These are phyloP conservation scores for Stegana nigrithorax DNA, from an alignment of 2,888 invertebrate species.

Conservation along the genomic window DNA sequence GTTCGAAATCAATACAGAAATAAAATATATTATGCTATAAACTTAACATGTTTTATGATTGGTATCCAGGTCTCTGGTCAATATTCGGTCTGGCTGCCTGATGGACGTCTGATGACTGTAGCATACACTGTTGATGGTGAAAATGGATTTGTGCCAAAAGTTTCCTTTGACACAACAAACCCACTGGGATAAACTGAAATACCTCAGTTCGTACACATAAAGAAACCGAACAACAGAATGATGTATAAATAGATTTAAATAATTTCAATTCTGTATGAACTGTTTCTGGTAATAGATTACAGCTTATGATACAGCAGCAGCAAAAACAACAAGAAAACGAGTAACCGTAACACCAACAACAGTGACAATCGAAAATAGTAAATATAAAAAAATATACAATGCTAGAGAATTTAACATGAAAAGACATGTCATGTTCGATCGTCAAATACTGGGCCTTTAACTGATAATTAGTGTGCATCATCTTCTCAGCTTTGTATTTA, in stretches of 20 bases:
- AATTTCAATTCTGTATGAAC: not conserved
- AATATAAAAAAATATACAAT: not conserved
- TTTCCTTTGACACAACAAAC: conserved; percentile 75
- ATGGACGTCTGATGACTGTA: conserved; percentile 80
- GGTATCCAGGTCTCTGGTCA: conserved; percentile 71
- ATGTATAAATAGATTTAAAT: not conserved
- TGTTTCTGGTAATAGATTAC: no score
- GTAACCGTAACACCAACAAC: conserved; percentile 3
- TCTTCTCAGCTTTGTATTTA: conserved; percentile 20
- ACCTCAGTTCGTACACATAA: not conserved
- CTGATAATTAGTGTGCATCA: conserved; percentile 20
- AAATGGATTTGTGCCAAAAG: conserved; percentile 79
- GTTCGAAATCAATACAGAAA: conserved; percentile 2
- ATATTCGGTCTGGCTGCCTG: conserved; percentile 77
- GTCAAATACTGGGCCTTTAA: not conserved
- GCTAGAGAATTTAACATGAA: not conserved
- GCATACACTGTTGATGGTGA: conserved; percentile 79
- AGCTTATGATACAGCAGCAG: conserved; percentile 19
- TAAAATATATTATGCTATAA: conserved; percentile 13
- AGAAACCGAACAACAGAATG: not conserved
- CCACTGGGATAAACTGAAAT: conserved; percentile 67
- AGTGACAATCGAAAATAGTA: not conserved
- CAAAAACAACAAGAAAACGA: conserved; percentile 6
- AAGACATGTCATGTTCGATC: not conserved
- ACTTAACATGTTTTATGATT: not conserved